Base-by-base conservation (phyloP, 2,113 vertebrate genomes). In the Oophaga pumilio region DNA sequence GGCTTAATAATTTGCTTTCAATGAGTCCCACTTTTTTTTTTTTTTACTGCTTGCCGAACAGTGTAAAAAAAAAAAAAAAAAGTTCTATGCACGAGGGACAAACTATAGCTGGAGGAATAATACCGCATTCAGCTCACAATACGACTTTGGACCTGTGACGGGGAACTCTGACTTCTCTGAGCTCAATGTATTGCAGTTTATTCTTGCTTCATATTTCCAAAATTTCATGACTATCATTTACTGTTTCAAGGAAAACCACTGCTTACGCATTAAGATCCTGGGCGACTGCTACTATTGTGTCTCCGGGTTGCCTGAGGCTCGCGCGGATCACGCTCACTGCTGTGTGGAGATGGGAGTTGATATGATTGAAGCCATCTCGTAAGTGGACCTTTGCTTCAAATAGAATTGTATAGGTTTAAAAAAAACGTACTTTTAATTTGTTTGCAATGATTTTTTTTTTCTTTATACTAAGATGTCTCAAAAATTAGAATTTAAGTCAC, bases 321-420 rank as follows among this genome's bases (percentile, higher is more conserved):
- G 97, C 0, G 96, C 97, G 0, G 97, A 99, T 92, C 97, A 99
- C 8, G 97, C 97, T 1, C 97, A 99, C 94, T 99, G 97, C 95
- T 99, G 97, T 0, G 97, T 98, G 91, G 97, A 99, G 93, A 98
- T 99, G 97, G 97, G 97, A 0, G 97, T 99, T 0, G 97, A 99
- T 94, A 98, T 98, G 97, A 98, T 98, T 0, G 97, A 99, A 91
- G 97, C 97, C 89, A 99, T 99, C 93, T 98, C 97, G 97, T 98
- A 92, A 98, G 97, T 94, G 66, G 66, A 80, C 33, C 8, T 86
- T 28, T 68, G 17, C 17, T 12, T 82, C 20, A 80, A 59, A 9
- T 53, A 6, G 56, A 52, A 52, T 77, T 77, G 12, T 8, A 50
- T 9, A 49, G 6, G 22, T n/a, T 52, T 6, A 6, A n/a, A 10